A percentile compares a stretch with the other conserved stretches of the same genome.
These are phyloP conservation scores for Muscicapa comitata DNA, from an alignment of 2,797 vertebrate species.

Conservation along the genomic window DNA sequence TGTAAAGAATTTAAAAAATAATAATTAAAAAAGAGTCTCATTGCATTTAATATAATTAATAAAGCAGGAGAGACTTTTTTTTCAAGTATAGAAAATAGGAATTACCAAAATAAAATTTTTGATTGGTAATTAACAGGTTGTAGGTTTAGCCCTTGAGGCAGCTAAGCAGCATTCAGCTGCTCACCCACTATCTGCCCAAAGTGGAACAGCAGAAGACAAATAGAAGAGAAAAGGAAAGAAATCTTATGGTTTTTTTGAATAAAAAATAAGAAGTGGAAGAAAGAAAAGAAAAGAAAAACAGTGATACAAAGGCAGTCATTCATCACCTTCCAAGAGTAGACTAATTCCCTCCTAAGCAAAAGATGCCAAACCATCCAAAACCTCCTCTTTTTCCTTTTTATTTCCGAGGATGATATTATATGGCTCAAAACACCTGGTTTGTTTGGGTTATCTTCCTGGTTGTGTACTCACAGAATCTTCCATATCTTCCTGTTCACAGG, in stretches of 20 bases:
- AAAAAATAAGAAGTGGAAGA: not conserved
- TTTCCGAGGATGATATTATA: not conserved
- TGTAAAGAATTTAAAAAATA: not conserved
- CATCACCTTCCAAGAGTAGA: not conserved
- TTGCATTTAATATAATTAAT: not conserved
- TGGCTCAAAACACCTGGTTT: not conserved
- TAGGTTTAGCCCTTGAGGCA: not conserved
- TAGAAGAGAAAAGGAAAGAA: not conserved
- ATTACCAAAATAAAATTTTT: not conserved
- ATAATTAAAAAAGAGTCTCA: not conserved
- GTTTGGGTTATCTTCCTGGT: not conserved
- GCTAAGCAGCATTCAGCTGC: not conserved
- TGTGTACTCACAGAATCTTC: not conserved
- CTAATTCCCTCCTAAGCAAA: not conserved
- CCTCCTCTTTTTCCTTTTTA: not conserved
- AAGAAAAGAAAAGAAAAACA: not conserved
- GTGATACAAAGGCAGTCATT: not conserved
- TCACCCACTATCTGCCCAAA: not conserved
- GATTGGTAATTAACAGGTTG: not conserved
- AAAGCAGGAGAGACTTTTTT: not conserved
- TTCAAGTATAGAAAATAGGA: not conserved
- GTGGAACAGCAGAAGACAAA: not conserved
- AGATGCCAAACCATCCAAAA: not conserved
- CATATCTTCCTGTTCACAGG: rapidly evolving
- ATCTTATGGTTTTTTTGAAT: not conserved